Evolutionary conservation across 92 coral and sea anemone genomes (phyloP).

Genomic region (Epizoanthus ramosus): DNA sequence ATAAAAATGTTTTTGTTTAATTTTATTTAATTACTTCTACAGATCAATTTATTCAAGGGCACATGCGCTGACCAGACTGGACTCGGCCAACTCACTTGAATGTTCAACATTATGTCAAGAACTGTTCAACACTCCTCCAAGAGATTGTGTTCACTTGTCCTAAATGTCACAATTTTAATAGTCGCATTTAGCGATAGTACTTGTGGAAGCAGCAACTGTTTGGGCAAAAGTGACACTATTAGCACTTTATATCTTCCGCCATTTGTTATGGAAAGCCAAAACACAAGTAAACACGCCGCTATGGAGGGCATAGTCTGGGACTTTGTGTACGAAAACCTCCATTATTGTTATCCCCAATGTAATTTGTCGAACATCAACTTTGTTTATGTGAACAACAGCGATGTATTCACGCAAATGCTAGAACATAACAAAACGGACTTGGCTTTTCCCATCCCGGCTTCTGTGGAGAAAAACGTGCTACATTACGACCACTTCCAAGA

Average conservation of each 20-base stretch:
- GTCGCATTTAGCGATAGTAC: not conserved
- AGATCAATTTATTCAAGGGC: too few species aligned
- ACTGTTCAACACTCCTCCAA: not conserved
- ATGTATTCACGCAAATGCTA: conserved; percentile 18
- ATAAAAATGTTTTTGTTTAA: too few species aligned
- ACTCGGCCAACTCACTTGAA: too few species aligned
- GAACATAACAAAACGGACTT: conserved; percentile 27
- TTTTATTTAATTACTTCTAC: too few species aligned
- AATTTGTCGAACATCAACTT: conserved; percentile 21
- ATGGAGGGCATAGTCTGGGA: conserved; percentile 28
- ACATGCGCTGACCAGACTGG: too few species aligned
- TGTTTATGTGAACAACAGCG: conserved; percentile 16
- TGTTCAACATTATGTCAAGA: too few species aligned
- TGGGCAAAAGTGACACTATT: conserved; percentile 2
- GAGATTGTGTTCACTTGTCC: not conserved
- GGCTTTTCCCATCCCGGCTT: conserved; percentile 46
- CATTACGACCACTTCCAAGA: conserved; percentile 35
- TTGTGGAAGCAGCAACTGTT: not conserved
- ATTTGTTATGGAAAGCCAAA: conserved; percentile 22
- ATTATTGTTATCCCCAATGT: conserved; percentile 25
- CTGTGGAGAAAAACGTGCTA: conserved; percentile 22
- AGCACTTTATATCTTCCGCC: conserved; percentile 10
- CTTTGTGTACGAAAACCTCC: conserved; percentile 11
- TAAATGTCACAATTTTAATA: not conserved
- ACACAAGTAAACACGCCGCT: not conserved